These are phyloP conservation scores for Bufo bufo DNA, from an alignment of 2,113 vertebrate species.

Conservation along the genomic window DNA sequence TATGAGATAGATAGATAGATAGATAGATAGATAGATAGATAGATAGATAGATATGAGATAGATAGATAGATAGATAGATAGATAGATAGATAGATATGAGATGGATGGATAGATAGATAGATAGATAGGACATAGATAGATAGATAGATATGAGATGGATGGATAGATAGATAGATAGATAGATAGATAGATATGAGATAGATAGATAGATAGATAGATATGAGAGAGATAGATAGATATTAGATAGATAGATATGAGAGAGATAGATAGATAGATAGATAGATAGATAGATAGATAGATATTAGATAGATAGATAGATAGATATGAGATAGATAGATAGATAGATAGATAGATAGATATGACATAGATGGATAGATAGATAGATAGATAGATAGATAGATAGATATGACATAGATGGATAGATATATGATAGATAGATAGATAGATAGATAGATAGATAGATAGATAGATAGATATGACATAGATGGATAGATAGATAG, in stretches of 20 bases:
- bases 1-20: background rate
- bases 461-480: background rate
- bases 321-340: background rate
- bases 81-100: background rate
- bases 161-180: too few relatives aligned
- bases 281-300: background rate
- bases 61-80: background rate
- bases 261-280: background rate
- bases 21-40: background rate
- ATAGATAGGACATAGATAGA: background rate
- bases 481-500: too few relatives aligned
- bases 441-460: background rate
- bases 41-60: background rate
- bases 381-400: slow-evolving; percentile 11
- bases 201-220: background rate
- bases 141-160: background rate
- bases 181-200: background rate
- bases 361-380: background rate
- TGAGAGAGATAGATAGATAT: too few relatives aligned
- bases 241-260: background rate
- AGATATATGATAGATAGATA: background rate
- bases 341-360: background rate
- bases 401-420: background rate
- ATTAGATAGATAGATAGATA: background rate
- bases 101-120: too few relatives aligned